Conservation (phyloP, 2,113 vertebrate genomes). For the Nesogale talazaci region DNA sequence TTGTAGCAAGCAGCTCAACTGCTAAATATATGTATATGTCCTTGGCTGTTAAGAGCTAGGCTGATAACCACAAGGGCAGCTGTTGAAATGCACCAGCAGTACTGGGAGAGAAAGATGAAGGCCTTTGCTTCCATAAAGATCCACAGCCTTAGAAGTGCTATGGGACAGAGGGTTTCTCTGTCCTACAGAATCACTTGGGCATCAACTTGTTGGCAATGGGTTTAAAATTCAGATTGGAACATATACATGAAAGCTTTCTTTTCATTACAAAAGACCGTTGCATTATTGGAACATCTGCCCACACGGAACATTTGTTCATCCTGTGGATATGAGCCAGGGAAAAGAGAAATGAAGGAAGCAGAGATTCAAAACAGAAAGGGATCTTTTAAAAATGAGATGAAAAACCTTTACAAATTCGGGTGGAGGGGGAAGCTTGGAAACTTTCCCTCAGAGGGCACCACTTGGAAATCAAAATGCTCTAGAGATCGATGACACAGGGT, state of each 20-base stretch:
- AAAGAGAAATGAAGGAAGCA: not conserved
- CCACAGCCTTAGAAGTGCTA: not conserved
- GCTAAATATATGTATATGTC: no score
- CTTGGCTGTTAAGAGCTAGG: not conserved
- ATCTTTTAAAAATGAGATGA: not conserved
- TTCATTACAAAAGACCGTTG: not conserved
- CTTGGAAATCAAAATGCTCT: not conserved
- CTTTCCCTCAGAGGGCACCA: not conserved
- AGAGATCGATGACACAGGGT: not conserved
- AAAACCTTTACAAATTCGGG: not conserved
- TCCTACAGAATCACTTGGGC: not conserved
- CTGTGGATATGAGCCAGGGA: not conserved
- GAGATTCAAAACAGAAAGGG: not conserved
- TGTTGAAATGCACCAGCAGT: not conserved
- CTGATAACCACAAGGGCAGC: not conserved
- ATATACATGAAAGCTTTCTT: not conserved
- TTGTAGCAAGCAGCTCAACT: no score
- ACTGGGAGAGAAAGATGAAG: not conserved
- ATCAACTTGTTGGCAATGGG: not conserved
- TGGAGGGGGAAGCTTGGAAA: conserved; percentile 17
- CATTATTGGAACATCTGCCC: not conserved
- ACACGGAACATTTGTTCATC: not conserved
- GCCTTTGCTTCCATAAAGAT: not conserved
- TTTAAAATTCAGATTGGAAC: not conserved
- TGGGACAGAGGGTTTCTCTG: not conserved